Percentiles rank a stretch among this genome's conserved stretches.
These are phyloP conservation scores for Casuarius casuarius DNA, from an alignment of 2,113 vertebrate species.

Conservation along the genomic window DNA sequence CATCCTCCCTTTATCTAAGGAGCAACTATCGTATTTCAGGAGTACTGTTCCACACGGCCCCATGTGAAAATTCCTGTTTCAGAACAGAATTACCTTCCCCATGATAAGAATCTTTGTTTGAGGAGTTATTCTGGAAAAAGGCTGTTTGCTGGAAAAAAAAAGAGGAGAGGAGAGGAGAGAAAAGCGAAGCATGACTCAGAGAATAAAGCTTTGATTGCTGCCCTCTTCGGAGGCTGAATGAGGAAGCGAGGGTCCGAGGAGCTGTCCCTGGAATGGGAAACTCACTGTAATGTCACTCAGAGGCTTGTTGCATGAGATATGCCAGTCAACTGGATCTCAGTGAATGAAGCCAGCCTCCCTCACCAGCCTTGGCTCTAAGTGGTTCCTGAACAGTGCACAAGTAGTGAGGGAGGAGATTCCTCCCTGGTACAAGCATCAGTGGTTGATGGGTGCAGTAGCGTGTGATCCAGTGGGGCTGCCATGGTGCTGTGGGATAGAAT, in stretches of 20 bases:
- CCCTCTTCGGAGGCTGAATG: not conserved
- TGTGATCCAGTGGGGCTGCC: not conserved
- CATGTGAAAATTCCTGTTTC: slow-evolving; percentile 13
- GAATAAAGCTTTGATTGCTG: slow-evolving; percentile 34
- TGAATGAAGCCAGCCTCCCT: not conserved
- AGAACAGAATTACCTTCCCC: slow-evolving; percentile 19
- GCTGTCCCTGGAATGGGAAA: not conserved
- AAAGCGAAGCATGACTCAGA: not conserved
- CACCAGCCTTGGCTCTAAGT: not conserved
- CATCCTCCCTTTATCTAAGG: not conserved
- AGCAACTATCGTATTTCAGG: not conserved
- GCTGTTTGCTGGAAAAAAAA: not conserved
- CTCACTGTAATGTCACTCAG: not conserved
- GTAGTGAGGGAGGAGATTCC: not conserved
- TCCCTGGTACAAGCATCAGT: not conserved
- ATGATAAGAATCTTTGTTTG: slow-evolving; percentile 3
- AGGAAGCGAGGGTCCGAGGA: not conserved
- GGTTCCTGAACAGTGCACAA: not conserved
- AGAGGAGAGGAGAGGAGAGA: too few relatives aligned
- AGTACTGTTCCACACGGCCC: not conserved
- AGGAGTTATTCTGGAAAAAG: slow-evolving; percentile 29
- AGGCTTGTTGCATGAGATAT: not conserved
- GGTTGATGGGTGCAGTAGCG: not conserved
- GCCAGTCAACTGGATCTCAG: not conserved
- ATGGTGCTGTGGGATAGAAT: not conserved